phyloP scores from a whole-genome alignment of 2,797 vertebrate species.

The Phoxinus dragarum region DNA sequence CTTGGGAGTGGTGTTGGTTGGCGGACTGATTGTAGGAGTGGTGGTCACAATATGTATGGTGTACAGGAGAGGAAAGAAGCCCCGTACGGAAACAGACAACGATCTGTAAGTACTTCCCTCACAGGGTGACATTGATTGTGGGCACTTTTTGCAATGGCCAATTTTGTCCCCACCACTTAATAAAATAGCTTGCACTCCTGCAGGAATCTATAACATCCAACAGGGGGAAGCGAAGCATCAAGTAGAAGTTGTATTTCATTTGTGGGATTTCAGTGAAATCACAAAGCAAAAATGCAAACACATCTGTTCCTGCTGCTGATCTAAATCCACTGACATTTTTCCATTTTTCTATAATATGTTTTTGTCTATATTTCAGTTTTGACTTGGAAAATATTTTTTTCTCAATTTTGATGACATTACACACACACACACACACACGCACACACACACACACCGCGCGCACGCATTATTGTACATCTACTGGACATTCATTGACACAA shows the following conservation, averaged over 20 bases:
- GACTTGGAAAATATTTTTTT: background rate
- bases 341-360: background rate
- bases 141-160: background rate
- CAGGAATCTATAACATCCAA: background rate
- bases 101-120: slow-evolving; percentile 84
- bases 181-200: background rate
- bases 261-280: background rate
- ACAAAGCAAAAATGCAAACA: background rate
- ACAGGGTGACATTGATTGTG: background rate
- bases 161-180: slow-evolving; percentile 3
- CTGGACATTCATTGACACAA: too few relatives aligned
- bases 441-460: too few relatives aligned
- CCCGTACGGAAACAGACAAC: slow-evolving; percentile 74
- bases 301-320: background rate
- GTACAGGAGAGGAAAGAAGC: slow-evolving; percentile 84
- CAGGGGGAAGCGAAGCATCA: background rate
- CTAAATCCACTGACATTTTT: background rate
- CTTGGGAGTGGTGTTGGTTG: slow-evolving; percentile 82
- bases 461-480: too few relatives aligned
- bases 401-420: too few relatives aligned
- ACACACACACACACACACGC: too few relatives aligned
- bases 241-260: background rate
- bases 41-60: slow-evolving; percentile 83
- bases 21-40: slow-evolving; percentile 81
- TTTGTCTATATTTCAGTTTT: background rate